Conservation (phyloP, 2,113 vertebrate species). For the Melanerpes formicivorus region DNA sequence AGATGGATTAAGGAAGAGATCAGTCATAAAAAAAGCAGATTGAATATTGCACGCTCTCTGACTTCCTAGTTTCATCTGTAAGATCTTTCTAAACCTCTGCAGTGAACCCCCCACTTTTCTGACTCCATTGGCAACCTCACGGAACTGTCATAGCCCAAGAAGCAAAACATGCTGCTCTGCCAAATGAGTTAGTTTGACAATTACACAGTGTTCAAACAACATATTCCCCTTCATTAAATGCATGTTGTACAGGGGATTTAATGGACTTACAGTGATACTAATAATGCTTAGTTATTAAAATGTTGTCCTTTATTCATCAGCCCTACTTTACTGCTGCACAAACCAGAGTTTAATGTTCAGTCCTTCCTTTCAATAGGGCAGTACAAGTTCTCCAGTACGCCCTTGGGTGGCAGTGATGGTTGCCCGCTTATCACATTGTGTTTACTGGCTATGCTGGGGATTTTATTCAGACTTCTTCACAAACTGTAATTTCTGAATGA, state of each 20-base stretch:
- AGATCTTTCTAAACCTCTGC: not conserved
- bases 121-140: constrained; percentile 4
- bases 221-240: constrained; percentile 47
- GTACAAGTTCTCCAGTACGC: not conserved
- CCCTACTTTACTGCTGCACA: constrained; percentile 11
- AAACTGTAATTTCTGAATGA: not conserved
- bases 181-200: constrained; percentile 41
- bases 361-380: not conserved
- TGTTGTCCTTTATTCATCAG: constrained; percentile 37
- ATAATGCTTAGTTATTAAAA: constrained; percentile 47
- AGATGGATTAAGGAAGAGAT: not conserved
- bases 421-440: not conserved
- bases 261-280: constrained; percentile 33
- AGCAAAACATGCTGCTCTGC: constrained; percentile 20
- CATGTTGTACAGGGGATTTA: constrained; percentile 29
- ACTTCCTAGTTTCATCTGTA: not conserved
- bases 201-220: constrained; percentile 54
- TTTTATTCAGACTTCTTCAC: not conserved
- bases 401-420: not conserved
- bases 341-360: not conserved
- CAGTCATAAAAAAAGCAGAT: not conserved
- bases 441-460: constrained; percentile 1
- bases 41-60: not conserved
- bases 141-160: constrained; percentile 26
- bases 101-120: not conserved